Conservation (phyloP, 92 coral and sea anemone species). For the Epizoanthus ramosus region DNA sequence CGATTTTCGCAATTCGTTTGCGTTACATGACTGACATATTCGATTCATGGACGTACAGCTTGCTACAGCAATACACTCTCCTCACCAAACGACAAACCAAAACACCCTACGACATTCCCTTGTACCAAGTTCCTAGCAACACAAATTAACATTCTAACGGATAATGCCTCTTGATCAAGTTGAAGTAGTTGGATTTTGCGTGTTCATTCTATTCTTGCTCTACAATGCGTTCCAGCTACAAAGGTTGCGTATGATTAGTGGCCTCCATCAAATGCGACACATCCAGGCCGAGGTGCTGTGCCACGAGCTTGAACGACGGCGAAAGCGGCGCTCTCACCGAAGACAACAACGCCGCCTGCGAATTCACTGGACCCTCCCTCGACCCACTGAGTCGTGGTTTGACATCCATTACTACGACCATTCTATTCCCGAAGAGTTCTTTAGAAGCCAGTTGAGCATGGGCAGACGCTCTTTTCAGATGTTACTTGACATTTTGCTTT, state of each 20-base stretch:
- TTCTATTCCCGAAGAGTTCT: neutral
- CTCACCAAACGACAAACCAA: no score
- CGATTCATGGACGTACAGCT: no score
- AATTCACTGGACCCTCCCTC: constrained; percentile 14
- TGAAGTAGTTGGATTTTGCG: constrained; percentile 19
- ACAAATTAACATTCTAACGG: no score
- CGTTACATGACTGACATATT: no score
- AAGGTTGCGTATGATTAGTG: neutral
- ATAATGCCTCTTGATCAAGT: constrained; percentile 12
- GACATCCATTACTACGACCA: constrained; percentile 22
- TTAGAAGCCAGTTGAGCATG: neutral
- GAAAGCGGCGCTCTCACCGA: neutral
- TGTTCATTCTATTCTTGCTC: constrained; percentile 1
- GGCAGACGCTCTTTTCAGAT: neutral
- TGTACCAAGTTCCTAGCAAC: no score
- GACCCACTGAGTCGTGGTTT: constrained; percentile 7
- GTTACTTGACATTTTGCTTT: neutral
- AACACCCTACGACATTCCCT: no score
- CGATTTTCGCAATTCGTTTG: no score
- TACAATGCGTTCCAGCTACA: constrained; percentile 8
- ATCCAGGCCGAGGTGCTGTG: neutral
- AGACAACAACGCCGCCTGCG: constrained; percentile 11
- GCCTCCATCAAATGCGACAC: neutral
- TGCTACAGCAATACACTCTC: no score
- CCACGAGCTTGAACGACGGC: neutral